Percentiles rank a stretch among this genome's conserved stretches.
Conservation (phyloP, 2,888 invertebrate species). For the Parapristionchus giblindavisi region DNA sequence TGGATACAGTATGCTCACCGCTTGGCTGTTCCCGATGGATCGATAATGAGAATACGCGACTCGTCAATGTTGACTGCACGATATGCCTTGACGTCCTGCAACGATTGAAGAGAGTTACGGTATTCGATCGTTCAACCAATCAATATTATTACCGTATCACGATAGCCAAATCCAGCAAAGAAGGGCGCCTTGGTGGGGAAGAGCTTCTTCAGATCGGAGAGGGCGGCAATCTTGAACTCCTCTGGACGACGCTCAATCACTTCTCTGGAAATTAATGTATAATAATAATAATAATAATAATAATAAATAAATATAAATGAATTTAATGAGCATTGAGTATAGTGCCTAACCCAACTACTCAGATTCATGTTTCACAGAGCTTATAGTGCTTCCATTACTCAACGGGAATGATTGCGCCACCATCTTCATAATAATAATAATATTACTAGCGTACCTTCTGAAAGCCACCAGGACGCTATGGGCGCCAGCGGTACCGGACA, state of each 20-base stretch:
- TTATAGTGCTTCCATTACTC: neutral
- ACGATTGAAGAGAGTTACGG: too few relatives aligned
- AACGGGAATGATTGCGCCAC: neutral
- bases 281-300: too few relatives aligned
- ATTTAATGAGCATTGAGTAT: too few relatives aligned
- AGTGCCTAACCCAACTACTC: neutral
- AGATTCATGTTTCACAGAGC: neutral
- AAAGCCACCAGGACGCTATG: conserved; percentile 93
- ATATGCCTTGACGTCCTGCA: conserved; percentile 66
- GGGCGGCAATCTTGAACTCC: conserved; percentile 97
- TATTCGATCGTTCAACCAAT: neutral
- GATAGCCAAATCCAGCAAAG: conserved; percentile 97
- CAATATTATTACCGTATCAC: conserved; percentile 57
- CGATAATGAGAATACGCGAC: conserved; percentile 66
- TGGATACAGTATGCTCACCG: too few relatives aligned
- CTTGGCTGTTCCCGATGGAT: conserved; percentile 62
- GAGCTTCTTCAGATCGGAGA: conserved; percentile 91
- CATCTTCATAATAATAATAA: neutral
- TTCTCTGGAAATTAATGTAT: conserved; percentile 77
- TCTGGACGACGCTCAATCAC: conserved; percentile 99
- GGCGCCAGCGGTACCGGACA: conserved; percentile 96
- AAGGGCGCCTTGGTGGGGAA: conserved; percentile 89
- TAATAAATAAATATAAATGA: too few relatives aligned
- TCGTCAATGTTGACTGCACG: conserved; percentile 61
- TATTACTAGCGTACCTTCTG: conserved; percentile 75